Base-by-base conservation (phyloP, 2,888 invertebrate species). In the Theretra japonica region DNA sequence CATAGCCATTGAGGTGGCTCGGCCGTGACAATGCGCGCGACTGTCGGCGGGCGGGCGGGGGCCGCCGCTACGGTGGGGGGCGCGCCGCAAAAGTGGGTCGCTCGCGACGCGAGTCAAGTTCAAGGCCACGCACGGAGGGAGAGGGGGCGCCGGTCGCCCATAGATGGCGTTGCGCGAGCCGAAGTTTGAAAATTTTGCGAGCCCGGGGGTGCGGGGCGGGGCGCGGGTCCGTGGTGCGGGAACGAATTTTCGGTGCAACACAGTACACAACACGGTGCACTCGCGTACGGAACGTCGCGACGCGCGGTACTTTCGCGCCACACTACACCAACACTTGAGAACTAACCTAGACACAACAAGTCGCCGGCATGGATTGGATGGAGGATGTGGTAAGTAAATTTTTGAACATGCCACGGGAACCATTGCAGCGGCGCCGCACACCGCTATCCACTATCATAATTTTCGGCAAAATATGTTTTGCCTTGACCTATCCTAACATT, bases 191-290 rank as follows among this genome's bases (percentile, higher is more conserved):
- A 91, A 87, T 89, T 91, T 92, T 82, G 91, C 91, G 89, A 90
- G 88, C 83, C 86, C 86, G 86, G 88, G 87, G 85, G 88, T 81
- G 89, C 76, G 81, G 88, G 80, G 88, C 83, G 89, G 88, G 86
- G 90, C 82, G 88, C 84, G 88, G 86, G 88, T 82, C 81, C 79
- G 80, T 79, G 82, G 84, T 83, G 89, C 87, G 90, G 91, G 91
- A 90, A 90, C 91, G 88, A 93, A 93, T 87, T 93, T 94, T 93
- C 90, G 93, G 93, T 93, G 93, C 93, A 93, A 91, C 90, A 91
- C 86, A n/a, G n/a, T n/a, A 90, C 83, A 89, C 88, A 89, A 88
- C 86, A 88, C 89, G 88, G 90, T 93, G 93, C 94, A 94, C 90
- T 94, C 93, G 92, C 89, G 90, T 89, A 90, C 90, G 82, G 91